Conservation (phyloP, 35 echinoderm and acorn worm species). For the Heliocidaris erythrogramma region DNA sequence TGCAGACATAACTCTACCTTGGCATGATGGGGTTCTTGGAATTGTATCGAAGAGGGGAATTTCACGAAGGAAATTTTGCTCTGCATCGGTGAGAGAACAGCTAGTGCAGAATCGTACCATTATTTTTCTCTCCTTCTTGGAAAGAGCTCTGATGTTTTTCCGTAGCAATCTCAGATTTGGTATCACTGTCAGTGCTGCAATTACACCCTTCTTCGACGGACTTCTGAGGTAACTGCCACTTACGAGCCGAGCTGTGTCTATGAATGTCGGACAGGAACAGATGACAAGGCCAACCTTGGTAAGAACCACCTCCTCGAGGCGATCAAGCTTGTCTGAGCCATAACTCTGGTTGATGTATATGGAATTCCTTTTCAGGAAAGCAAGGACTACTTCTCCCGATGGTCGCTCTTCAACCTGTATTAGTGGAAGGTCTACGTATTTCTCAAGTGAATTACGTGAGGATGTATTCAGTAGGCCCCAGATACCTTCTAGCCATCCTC, state of each 20-base stretch:
- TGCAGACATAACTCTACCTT: slow-evolving; percentile 2
- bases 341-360: neutral
- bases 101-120: neutral
- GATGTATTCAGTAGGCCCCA: neutral
- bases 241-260: neutral
- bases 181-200: neutral
- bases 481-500: neutral
- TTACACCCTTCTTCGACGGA: slow-evolving; percentile 2
- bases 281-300: slow-evolving; percentile 31
- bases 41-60: slow-evolving; percentile 25
- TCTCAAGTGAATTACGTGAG: neutral
- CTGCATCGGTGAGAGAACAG: neutral
- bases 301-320: neutral
- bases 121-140: neutral
- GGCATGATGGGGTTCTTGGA: neutral
- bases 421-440: neutral
- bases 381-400: neutral
- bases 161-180: neutral
- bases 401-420: neutral
- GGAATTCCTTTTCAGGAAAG: neutral
- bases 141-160: neutral
- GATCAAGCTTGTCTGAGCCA: neutral
- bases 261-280: slow-evolving; percentile 17
- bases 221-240: neutral
- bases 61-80: neutral